Evolutionary conservation across 1,140 invertebrate species (phyloP).

Genomic region (Alviniconcha marisindica): DNA sequence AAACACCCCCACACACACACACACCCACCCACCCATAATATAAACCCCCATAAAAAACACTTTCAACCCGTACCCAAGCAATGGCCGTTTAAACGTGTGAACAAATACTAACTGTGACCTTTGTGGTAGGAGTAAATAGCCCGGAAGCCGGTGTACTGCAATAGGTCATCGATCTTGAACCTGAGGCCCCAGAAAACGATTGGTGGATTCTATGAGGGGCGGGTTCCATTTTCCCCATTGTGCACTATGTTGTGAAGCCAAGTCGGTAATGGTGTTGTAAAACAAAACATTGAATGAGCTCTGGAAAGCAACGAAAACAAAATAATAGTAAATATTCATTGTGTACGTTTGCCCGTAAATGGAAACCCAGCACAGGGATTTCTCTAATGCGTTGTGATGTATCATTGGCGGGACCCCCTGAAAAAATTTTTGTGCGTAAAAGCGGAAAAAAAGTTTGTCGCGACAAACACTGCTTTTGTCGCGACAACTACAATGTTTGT

Average conservation of each 20-base stretch:
- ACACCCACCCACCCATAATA: not conserved
- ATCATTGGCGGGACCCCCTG: too few species aligned
- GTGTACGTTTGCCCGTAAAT: too few species aligned
- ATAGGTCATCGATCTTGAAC: not conserved
- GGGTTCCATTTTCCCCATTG: too few species aligned
- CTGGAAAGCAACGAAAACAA: slow-evolving; percentile 88
- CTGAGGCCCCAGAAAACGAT: not conserved
- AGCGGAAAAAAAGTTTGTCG: slow-evolving; percentile 75
- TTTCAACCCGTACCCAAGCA: not conserved
- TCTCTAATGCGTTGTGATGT: too few species aligned
- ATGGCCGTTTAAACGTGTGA: not conserved
- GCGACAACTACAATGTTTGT: too few species aligned
- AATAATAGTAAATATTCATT: too few species aligned
- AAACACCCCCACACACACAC: not conserved
- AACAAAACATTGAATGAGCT: slow-evolving; percentile 80
- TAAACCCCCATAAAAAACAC: not conserved
- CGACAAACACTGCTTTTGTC: too few species aligned
- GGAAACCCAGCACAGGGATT: too few species aligned
- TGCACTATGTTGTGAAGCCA: not conserved
- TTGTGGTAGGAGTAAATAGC: not conserved
- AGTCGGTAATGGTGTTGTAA: not conserved
- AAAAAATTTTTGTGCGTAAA: too few species aligned
- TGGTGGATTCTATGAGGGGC: not conserved
- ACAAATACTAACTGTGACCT: not conserved
- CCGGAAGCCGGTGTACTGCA: not conserved